phyloP scores from a whole-genome alignment of 2,113 vertebrate genomes.

The Cinclus mexicanus region DNA sequence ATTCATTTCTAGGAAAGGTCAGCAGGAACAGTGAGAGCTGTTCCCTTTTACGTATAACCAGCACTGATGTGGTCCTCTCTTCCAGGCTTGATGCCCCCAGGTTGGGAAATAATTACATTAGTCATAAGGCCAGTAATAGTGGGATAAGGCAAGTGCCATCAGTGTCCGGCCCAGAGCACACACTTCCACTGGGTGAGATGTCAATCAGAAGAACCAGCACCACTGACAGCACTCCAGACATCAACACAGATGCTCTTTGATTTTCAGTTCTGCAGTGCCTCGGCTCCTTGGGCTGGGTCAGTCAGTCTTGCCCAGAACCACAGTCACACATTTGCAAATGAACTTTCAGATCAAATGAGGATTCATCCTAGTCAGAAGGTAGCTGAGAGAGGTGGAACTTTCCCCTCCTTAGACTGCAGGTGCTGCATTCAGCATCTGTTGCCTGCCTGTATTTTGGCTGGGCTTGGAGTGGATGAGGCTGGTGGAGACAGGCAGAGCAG shows the following conservation, averaged over 20 bases:
- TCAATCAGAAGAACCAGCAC: background rate
- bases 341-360: background rate
- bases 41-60: background rate
- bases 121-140: background rate
- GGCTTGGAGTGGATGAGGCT: background rate
- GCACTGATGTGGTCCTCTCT: background rate
- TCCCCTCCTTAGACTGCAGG: background rate
- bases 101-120: background rate
- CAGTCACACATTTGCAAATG: background rate
- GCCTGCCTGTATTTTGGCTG: background rate
- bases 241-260: accelerated
- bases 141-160: background rate
- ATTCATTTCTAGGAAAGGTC: background rate
- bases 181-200: background rate
- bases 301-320: background rate
- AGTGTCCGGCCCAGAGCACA: background rate
- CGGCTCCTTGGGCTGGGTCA: background rate
- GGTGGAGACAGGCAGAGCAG: background rate
- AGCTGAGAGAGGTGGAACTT: background rate
- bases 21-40: background rate
- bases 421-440: background rate
- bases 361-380: background rate
- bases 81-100: background rate
- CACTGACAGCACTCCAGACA: background rate
- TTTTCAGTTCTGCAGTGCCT: background rate